Conservation (phyloP, 2,113 vertebrate genomes). For the Chionis minor region DNA sequence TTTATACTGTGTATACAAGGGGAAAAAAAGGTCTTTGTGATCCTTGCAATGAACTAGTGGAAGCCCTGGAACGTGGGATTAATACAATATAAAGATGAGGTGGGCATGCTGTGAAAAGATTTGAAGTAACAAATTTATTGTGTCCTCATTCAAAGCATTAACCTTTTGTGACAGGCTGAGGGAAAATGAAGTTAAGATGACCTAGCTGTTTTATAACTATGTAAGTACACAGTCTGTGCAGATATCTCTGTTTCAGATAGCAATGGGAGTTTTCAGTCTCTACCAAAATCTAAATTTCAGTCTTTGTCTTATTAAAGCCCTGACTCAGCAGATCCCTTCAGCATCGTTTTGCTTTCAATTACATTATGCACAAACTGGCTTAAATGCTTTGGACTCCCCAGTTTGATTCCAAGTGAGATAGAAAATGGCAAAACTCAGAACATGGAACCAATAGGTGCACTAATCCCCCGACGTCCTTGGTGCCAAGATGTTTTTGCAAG, state of each 20-base stretch:
- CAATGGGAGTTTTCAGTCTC: neutral
- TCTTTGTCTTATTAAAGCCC: neutral
- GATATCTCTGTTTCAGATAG: neutral
- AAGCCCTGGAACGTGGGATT: neutral
- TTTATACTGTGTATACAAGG: neutral
- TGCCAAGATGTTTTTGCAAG: conserved; percentile 38
- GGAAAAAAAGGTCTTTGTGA: neutral
- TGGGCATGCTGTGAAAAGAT: neutral
- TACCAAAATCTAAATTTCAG: neutral
- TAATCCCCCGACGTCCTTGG: neutral
- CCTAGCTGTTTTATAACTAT: neutral
- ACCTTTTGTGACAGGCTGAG: neutral
- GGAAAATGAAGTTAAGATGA: neutral
- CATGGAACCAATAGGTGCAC: conserved; percentile 15
- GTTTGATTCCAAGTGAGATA: conserved; percentile 12
- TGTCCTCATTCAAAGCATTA: neutral
- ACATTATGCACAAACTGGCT: neutral
- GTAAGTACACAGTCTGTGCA: neutral
- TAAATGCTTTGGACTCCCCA: conserved; percentile 6
- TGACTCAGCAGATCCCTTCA: conserved; percentile 11
- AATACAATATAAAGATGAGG: neutral
- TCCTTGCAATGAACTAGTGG: neutral
- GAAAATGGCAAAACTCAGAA: conserved; percentile 9
- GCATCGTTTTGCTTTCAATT: neutral
- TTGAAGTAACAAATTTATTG: neutral